Conservation (phyloP, 2,888 invertebrate genomes). For the Oegoconia quadripuncta region DNA sequence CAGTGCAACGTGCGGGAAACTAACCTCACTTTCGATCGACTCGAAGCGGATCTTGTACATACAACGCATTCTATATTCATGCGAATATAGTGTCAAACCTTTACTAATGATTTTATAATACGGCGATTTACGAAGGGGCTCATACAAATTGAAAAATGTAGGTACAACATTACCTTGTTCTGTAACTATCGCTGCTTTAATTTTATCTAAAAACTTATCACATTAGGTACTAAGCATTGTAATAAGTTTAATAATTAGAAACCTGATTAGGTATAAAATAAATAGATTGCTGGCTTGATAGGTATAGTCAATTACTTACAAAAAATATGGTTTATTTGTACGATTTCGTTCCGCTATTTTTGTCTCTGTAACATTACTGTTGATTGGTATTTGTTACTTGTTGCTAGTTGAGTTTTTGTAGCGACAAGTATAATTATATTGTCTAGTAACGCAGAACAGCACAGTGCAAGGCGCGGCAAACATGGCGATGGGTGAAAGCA, state of each 20-base stretch:
- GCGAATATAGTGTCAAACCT: background rate
- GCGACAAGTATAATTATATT: constrained; percentile 38
- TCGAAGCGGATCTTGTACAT: constrained; percentile 49
- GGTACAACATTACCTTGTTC: too few relatives aligned
- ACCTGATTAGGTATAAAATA: too few relatives aligned
- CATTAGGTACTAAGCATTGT: too few relatives aligned
- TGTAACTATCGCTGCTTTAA: too few relatives aligned
- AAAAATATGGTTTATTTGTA: too few relatives aligned
- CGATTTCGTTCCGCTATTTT: background rate
- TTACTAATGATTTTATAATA: constrained; percentile 6
- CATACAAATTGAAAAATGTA: too few relatives aligned
- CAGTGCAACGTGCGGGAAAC: constrained; percentile 48
- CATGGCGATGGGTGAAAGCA: constrained; percentile 68
- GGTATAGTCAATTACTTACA: too few relatives aligned
- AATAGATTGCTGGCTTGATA: too few relatives aligned
- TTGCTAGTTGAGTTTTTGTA: constrained; percentile 6
- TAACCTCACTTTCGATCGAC: constrained; percentile 55
- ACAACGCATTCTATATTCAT: constrained; percentile 4
- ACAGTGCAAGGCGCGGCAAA: constrained; percentile 37
- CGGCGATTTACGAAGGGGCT: too few relatives aligned
- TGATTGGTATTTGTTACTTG: constrained; percentile 5
- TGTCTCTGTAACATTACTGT: background rate
- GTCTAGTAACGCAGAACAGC: constrained; percentile 53
- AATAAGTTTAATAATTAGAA: too few relatives aligned
- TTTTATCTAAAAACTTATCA: too few relatives aligned